Conservation (phyloP, 1,140 invertebrate genomes). For the Spodoptera litura region DNA sequence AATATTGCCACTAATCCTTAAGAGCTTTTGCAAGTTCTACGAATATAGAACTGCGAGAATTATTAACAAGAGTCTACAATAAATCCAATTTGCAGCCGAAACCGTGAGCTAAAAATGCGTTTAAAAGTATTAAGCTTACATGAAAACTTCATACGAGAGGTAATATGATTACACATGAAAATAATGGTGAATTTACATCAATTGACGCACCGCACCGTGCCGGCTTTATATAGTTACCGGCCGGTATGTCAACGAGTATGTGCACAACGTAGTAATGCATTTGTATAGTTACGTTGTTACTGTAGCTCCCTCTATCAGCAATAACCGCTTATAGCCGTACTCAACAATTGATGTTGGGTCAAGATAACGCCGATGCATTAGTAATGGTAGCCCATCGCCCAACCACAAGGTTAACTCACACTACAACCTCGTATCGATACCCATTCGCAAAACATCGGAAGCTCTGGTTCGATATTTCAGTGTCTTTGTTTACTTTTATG, state of each 20-base stretch:
- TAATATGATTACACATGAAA: not conserved
- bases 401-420: slow-evolving; percentile 24
- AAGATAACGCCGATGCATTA: slow-evolving; percentile 24
- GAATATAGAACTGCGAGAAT: too few relatives aligned
- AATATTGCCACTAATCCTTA: not conserved
- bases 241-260: not conserved
- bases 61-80: not conserved
- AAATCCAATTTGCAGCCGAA: not conserved
- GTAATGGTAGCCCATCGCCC: slow-evolving; percentile 27
- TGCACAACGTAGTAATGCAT: not conserved
- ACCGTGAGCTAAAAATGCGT: not conserved
- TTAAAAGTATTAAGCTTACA: slow-evolving; percentile 3
- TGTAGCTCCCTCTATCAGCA: slow-evolving; percentile 17
- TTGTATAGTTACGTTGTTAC: not conserved
- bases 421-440: slow-evolving; percentile 1
- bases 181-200: not conserved
- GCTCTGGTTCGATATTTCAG: not conserved
- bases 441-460: not conserved
- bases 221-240: not conserved
- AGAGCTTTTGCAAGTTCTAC: too few relatives aligned
- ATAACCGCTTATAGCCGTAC: slow-evolving; percentile 27
- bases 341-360: slow-evolving; percentile 24
- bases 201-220: too few relatives aligned
- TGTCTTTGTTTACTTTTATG: too few relatives aligned
- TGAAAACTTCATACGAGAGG: not conserved